Evolutionary conservation across 2,113 vertebrate genomes (phyloP).

Genomic region (Pseudorasbora parva): DNA sequence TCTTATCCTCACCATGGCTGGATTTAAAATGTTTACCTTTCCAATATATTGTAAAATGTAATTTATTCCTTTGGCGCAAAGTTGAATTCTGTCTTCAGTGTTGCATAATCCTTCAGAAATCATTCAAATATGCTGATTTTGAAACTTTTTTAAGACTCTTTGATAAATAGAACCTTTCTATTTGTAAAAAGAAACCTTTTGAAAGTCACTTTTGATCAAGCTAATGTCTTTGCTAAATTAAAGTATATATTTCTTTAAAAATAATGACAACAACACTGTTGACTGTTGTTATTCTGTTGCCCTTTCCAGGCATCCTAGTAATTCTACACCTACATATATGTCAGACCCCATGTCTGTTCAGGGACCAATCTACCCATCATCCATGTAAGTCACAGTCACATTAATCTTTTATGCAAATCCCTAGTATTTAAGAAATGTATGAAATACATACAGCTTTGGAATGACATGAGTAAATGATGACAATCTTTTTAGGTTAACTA

Average conservation of each 20-base stretch:
- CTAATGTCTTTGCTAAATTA: not conserved
- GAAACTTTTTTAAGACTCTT: too few species aligned
- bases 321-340: not conserved
- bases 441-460: too few species aligned
- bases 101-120: not conserved
- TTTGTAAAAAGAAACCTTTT: too few species aligned
- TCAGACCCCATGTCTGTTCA: not conserved
- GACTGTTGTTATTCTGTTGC: not conserved
- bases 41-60: not conserved
- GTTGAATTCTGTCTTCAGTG: not conserved
- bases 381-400: constrained; percentile 47
- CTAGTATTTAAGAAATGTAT: not conserved
- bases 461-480: too few species aligned
- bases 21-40: not conserved
- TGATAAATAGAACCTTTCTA: too few species aligned
- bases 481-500: too few species aligned
- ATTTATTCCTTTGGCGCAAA: not conserved
- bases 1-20: too few species aligned
- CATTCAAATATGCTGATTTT: not conserved
- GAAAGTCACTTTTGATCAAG: not conserved
- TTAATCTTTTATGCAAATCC: not conserved
- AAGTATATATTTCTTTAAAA: not conserved
- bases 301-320: not conserved
- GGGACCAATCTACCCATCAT: not conserved
- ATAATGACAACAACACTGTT: not conserved